A percentile compares a stretch with the other conserved stretches of the same genome.
phyloP scores from a whole-genome alignment of 2,113 vertebrate genomes.

The Bubo scandiacus region DNA sequence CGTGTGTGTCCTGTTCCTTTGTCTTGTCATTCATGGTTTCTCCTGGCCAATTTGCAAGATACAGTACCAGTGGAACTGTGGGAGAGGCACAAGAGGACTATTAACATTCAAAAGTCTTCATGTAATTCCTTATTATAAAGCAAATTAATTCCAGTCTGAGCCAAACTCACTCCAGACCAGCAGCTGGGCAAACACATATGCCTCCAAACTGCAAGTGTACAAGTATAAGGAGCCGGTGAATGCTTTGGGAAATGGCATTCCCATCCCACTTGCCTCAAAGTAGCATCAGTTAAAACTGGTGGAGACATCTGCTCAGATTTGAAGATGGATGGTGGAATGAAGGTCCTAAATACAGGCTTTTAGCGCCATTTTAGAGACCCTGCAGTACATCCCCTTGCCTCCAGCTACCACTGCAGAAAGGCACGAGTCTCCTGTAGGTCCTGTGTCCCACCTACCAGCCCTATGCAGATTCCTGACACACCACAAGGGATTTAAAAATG shows the following conservation, averaged over 20 bases:
- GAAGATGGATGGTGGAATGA: not conserved
- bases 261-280: not conserved
- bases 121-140: not conserved
- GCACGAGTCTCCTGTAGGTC: not conserved
- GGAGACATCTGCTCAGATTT: not conserved
- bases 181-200: not conserved
- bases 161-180: not conserved
- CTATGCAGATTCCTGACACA: not conserved
- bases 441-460: not conserved
- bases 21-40: not conserved
- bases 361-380: not conserved
- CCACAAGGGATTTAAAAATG: not conserved
- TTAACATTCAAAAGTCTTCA: not conserved
- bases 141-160: constrained; percentile 23
- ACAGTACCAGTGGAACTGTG: not conserved
- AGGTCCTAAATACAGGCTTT: not conserved
- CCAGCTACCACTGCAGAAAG: not conserved
- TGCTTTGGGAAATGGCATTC: not conserved
- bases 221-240: not conserved
- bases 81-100: not conserved
- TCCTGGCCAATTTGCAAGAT: not conserved
- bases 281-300: not conserved
- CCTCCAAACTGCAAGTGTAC: not conserved
- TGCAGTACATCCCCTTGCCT: not conserved
- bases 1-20: fast-evolving